These are phyloP conservation scores for Elanus axillaris DNA, from an alignment of 2,113 vertebrate species.

Conservation along the genomic window DNA sequence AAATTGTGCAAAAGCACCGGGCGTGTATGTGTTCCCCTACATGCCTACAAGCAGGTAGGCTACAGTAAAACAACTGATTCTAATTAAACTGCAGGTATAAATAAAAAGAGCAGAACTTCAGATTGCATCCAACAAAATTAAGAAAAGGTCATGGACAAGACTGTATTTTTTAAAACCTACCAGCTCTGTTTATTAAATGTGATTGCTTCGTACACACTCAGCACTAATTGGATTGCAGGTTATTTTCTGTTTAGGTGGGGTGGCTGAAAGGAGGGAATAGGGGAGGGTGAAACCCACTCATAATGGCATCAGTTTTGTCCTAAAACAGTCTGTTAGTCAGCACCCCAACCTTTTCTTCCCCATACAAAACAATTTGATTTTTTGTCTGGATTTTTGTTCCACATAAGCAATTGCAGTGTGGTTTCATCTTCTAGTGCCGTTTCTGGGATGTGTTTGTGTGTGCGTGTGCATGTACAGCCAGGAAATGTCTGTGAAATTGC, in stretches of 20 bases:
- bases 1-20: not conserved
- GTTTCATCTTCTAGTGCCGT: not conserved
- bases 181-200: slow-evolving; percentile 61
- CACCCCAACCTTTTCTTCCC: not conserved
- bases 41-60: not conserved
- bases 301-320: not conserved
- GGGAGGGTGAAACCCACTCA: not conserved
- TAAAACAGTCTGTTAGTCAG: slow-evolving; percentile 8
- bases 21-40: not conserved
- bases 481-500: not conserved
- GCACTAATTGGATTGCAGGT: slow-evolving; percentile 49
- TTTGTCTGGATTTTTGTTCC: not conserved
- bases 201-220: slow-evolving; percentile 44
- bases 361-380: not conserved
- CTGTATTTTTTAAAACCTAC: slow-evolving; percentile 23
- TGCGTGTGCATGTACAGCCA: not conserved
- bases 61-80: not conserved
- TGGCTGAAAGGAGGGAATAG: not conserved
- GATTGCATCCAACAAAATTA: slow-evolving; percentile 61
- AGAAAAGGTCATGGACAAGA: slow-evolving; percentile 56
- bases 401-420: not conserved
- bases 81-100: slow-evolving; percentile 64
- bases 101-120: slow-evolving; percentile 62
- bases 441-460: not conserved
- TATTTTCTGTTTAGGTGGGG: not conserved